phyloP scores from a whole-genome alignment of 1,140 invertebrate genomes.

The Homarus americanus region DNA sequence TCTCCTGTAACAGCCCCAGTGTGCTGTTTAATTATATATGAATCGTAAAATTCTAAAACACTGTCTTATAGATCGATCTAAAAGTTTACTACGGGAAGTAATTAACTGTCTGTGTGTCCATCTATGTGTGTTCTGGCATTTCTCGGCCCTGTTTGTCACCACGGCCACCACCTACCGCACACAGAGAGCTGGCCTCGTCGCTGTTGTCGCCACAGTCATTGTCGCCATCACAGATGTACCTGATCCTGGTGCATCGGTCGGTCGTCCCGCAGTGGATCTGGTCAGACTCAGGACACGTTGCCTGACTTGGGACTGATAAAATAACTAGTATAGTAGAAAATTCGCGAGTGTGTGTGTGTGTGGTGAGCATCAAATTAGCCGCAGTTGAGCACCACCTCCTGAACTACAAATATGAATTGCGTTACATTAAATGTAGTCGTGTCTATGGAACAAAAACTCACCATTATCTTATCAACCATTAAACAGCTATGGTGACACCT shows the following conservation, averaged over 20 bases:
- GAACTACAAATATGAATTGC: neutral
- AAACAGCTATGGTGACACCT: no score
- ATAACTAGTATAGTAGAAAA: neutral
- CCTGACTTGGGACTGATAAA: neutral
- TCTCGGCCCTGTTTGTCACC: no score
- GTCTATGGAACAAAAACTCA: no score
- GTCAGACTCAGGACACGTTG: conserved; percentile 40
- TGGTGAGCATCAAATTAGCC: neutral
- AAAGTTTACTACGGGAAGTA: no score
- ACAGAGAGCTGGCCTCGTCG: conserved; percentile 12
- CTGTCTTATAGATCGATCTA: no score
- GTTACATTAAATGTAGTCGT: neutral
- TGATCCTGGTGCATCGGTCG: conserved; percentile 32
- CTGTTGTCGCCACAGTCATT: conserved; percentile 47
- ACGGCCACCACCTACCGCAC: conserved; percentile 12
- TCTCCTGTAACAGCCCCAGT: no score
- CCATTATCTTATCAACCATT: no score
- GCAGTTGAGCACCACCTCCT: neutral
- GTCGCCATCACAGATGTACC: conserved; percentile 59
- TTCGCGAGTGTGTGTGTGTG: neutral
- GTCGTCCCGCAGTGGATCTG: conserved; percentile 38
- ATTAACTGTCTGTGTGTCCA: no score
- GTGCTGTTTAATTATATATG: no score
- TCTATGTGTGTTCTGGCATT: no score
- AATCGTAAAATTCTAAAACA: no score